Conservation (phyloP, 2,113 vertebrate species). For the Nicator chloris region DNA sequence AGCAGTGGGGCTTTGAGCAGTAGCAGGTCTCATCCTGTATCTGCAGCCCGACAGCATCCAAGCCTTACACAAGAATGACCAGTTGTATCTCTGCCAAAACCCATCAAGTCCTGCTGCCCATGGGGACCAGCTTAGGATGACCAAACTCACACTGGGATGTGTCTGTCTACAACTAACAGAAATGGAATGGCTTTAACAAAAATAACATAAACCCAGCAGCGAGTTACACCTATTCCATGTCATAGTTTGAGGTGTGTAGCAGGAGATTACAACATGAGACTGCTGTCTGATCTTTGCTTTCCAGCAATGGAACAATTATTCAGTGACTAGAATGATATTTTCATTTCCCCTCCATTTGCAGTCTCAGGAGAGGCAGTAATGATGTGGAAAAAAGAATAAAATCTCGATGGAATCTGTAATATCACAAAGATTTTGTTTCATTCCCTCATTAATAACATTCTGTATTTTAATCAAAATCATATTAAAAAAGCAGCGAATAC, state of each 20-base stretch:
- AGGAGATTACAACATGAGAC: background rate
- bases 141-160: background rate
- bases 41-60: background rate
- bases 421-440: background rate
- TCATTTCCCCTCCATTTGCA: background rate
- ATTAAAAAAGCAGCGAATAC: background rate
- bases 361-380: background rate
- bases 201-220: background rate
- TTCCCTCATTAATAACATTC: background rate
- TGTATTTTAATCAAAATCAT: background rate
- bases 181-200: background rate
- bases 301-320: background rate
- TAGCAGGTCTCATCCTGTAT: background rate
- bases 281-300: background rate
- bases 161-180: background rate
- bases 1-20: background rate
- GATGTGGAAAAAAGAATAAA: background rate
- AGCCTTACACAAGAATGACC: background rate
- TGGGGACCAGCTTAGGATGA: background rate
- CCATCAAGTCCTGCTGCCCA: background rate
- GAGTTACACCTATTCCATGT: background rate
- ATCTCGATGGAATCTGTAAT: background rate
- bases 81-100: background rate
- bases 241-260: background rate
- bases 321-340: background rate